Percentiles rank a stretch among this genome's conserved stretches.
These are phyloP conservation scores for Drosophila jambulina DNA, from an alignment of 1,140 invertebrate genomes.

Conservation along the genomic window DNA sequence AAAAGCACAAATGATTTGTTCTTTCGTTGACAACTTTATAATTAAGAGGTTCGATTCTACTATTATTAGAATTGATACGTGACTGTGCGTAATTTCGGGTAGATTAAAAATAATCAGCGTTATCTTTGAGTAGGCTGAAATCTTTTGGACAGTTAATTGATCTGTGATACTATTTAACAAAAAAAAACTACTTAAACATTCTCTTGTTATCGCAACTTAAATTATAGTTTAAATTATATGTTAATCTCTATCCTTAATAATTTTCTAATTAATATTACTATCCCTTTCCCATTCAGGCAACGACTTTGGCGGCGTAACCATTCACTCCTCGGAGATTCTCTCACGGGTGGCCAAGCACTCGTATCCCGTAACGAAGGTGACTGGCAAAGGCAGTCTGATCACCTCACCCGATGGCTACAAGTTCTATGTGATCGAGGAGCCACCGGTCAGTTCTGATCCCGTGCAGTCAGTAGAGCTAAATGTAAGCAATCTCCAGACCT, in stretches of 20 bases:
- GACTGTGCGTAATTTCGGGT: conserved; percentile 5
- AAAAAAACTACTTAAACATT: background rate
- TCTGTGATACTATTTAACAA: background rate
- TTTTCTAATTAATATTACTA: background rate
- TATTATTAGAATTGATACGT: conserved; percentile 30
- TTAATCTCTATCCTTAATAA: background rate
- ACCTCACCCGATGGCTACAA: conserved; percentile 95
- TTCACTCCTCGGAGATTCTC: conserved; percentile 91
- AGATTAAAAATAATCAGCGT: conserved; percentile 7
- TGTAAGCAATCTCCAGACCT: conserved; percentile 91
- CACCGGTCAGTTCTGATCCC: conserved; percentile 90
- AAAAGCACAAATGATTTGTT: conserved; percentile 2
- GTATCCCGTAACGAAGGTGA: conserved; percentile 76
- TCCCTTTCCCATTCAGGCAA: conserved; percentile 87
- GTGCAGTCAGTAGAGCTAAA: conserved; percentile 93
- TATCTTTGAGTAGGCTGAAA: conserved; percentile 15
- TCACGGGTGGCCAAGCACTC: conserved; percentile 89
- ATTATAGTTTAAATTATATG: background rate
- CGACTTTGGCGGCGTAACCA: conserved; percentile 95
- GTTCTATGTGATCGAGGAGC: conserved; percentile 92
- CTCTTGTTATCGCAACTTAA: background rate
- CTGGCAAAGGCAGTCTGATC: conserved; percentile 71
- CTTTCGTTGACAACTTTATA: conserved; percentile 15
- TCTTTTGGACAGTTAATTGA: background rate
- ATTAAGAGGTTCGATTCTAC: conserved; percentile 17